Percentiles rank a stretch among this genome's conserved stretches.
phyloP scores from a whole-genome alignment of 2,888 invertebrate genomes.

The Amitus sp. region DNA sequence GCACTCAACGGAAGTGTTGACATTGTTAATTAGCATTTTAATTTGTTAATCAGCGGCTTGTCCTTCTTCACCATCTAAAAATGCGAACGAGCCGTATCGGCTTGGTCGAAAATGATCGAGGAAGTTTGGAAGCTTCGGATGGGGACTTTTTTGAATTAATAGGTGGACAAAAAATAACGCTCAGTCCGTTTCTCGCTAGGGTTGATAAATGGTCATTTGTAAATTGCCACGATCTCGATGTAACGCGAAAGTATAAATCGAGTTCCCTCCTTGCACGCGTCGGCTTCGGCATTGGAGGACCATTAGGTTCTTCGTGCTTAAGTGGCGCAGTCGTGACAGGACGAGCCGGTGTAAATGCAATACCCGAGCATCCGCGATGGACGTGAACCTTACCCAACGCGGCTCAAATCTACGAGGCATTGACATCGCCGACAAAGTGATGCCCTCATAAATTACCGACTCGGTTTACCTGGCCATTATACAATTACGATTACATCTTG shows the following conservation, averaged over 20 bases:
- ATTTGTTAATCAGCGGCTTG: no score
- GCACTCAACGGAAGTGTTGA: no score
- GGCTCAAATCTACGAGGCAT: slow-evolving; percentile 47
- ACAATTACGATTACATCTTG: slow-evolving; percentile 62
- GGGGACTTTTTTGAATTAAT: background rate
- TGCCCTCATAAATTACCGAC: slow-evolving; percentile 59
- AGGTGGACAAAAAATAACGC: background rate
- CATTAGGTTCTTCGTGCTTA: slow-evolving; percentile 33
- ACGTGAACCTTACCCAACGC: no score
- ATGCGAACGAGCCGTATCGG: slow-evolving; percentile 48
- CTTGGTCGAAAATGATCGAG: slow-evolving; percentile 44
- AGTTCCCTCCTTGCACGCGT: slow-evolving; percentile 22
- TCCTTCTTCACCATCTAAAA: slow-evolving; percentile 51
- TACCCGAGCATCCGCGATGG: slow-evolving; percentile 32
- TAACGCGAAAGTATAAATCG: slow-evolving; percentile 28
- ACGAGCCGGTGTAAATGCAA: slow-evolving; percentile 40
- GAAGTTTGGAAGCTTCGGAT: slow-evolving; percentile 6
- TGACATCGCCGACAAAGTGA: slow-evolving; percentile 56
- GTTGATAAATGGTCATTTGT: slow-evolving; percentile 31
- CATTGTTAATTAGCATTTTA: no score
- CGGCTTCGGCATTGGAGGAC: slow-evolving; percentile 15
- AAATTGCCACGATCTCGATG: background rate
- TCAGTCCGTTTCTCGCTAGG: slow-evolving; percentile 14
- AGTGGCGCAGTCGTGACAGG: slow-evolving; percentile 40
- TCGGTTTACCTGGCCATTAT: slow-evolving; percentile 59